phyloP scores from a whole-genome alignment of 2,888 invertebrate species.

The Oligia latruncula region DNA sequence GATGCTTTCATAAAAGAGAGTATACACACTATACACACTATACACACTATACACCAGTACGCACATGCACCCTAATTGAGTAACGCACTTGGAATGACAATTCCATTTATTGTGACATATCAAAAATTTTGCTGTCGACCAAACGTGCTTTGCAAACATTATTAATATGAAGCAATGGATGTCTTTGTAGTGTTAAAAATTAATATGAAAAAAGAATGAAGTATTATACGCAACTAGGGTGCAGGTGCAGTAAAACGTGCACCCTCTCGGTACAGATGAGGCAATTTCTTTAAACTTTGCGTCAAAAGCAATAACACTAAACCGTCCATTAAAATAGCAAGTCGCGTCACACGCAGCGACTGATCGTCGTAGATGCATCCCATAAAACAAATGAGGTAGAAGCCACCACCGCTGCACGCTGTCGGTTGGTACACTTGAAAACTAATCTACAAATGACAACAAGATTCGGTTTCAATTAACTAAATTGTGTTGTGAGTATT shows the following conservation, averaged over 20 bases:
- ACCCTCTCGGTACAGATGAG: neutral
- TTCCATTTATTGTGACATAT: neutral
- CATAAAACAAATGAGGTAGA: constrained; percentile 16
- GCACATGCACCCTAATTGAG: no score
- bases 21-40: no score
- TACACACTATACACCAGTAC: no score
- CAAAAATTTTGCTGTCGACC: neutral
- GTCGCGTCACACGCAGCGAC: neutral
- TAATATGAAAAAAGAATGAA: neutral
- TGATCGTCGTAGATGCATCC: constrained; percentile 17
- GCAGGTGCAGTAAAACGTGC: neutral
- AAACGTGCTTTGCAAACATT: neutral
- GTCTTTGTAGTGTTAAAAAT: neutral
- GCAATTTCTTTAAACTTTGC: neutral
- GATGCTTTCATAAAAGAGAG: no score
- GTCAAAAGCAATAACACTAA: constrained; percentile 21
- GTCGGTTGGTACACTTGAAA: constrained; percentile 21
- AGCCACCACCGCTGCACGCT: constrained; percentile 6
- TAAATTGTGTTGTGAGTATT: constrained; percentile 46
- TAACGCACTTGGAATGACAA: neutral
- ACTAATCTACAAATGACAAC: constrained; percentile 50
- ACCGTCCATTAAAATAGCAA: constrained; percentile 1
- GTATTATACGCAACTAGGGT: neutral
- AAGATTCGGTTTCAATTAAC: constrained; percentile 56
- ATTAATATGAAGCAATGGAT: neutral